phyloP scores from a whole-genome alignment of 1,140 invertebrate genomes.

The Paramacrobiotus metropolitanus region DNA sequence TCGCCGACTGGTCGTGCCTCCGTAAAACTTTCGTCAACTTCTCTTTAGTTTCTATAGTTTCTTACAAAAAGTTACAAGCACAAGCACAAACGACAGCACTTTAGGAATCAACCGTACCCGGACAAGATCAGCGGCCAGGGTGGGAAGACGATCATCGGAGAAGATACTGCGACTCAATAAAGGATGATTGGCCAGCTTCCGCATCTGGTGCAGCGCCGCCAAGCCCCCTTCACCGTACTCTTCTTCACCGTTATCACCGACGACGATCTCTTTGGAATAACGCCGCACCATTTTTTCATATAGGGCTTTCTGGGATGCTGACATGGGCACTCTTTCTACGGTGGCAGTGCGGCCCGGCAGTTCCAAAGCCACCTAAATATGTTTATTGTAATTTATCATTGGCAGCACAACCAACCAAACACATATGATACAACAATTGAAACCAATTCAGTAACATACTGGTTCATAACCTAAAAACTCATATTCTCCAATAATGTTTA shows the following conservation, averaged over 20 bases:
- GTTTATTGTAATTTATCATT: constrained; percentile 1
- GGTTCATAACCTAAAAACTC: too few relatives aligned
- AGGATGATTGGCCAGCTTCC: constrained; percentile 70
- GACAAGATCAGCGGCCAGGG: constrained; percentile 36
- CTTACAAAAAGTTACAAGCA: too few relatives aligned
- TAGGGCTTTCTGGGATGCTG: constrained; percentile 38
- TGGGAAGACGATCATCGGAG: constrained; percentile 27
- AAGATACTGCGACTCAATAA: constrained; percentile 54
- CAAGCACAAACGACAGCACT: too few relatives aligned
- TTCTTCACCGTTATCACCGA: constrained; percentile 33
- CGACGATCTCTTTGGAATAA: constrained; percentile 3
- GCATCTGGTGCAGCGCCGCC: constrained; percentile 22
- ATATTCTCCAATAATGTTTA: too few relatives aligned
- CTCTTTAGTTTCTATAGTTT: too few relatives aligned
- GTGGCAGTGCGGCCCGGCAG: constrained; percentile 48
- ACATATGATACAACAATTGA: too few relatives aligned
- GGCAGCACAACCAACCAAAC: constrained; percentile 7
- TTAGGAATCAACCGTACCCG: too few relatives aligned
- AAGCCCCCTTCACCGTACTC: neutral
- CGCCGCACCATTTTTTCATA: constrained; percentile 42
- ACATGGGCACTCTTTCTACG: constrained; percentile 38
- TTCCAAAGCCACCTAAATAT: constrained; percentile 33
- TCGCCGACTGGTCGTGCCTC: too few relatives aligned
- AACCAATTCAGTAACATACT: too few relatives aligned
- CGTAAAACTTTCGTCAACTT: too few relatives aligned